Evolutionary conservation across 2,888 invertebrate genomes (phyloP), one percentile per base, ranked within the genome.

Genomic region (Eupsilia transversa): DNA sequence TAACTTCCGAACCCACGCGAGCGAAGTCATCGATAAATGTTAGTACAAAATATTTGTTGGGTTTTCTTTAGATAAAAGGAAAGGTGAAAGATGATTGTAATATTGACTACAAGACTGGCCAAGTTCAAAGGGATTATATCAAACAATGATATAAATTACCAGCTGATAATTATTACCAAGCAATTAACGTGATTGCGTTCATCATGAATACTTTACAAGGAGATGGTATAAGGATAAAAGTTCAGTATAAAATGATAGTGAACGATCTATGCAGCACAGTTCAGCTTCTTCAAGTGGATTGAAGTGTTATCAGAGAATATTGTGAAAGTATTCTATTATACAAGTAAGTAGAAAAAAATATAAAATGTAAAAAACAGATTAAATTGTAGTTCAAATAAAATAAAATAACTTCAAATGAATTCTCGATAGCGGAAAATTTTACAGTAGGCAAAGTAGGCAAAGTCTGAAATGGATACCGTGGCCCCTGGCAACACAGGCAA

Each of bases 161-260:
- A 35, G n/a, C 33, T 49, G 14, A 38, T 35, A 72, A 84, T 87
- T 76, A 84, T 87, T 76, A 69, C 23, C 73, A 64, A 63, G 67
- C 78, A 84, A 87, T 82, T 56, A 65, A 43, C 27, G 0, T 57
- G 60, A 38, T 81, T 46, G 68, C 20, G 0, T 43, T 56, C 17
- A 59, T 38, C 56, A 68, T 82, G 52, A 81, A 57, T 57, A 49
- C 0, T 52, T 54, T 54, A 56, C 67, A 49, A 72, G 57, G 65
- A 70, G 54, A 71, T 68, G 10, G 43, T 74, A 46, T 76, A 65
- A 84, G 84, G 79, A 77, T 71, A 79, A 79, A 52, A 9, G 1
- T 7, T 54, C 12, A 52, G 56, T 87, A 87, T 87, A 87, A 79
- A 87, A 84, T n/a, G 10, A 30, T n/a, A 7, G 27, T 10, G 20